These are phyloP conservation scores for Schlechtendalia chinensis DNA, from an alignment of 1,140 invertebrate genomes.

Conservation along the genomic window DNA sequence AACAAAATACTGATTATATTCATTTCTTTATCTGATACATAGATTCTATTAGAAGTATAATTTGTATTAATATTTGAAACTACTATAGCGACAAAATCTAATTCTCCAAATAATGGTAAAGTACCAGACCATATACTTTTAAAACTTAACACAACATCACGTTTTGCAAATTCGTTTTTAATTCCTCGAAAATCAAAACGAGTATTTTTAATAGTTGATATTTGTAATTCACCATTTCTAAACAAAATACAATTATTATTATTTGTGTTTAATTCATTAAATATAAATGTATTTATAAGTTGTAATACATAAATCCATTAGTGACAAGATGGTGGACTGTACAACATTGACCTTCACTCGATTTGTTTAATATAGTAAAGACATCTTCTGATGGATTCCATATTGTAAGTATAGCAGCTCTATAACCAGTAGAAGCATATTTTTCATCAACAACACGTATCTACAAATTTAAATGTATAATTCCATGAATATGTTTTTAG, in stretches of 20 bases:
- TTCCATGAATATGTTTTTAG: too few species aligned
- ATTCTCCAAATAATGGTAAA: constrained; percentile 26
- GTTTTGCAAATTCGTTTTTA: constrained; percentile 12
- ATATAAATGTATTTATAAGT: background rate
- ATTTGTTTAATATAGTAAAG: background rate
- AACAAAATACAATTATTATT: background rate
- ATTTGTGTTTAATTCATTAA: background rate
- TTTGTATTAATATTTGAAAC: background rate
- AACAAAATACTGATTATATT: constrained; percentile 41
- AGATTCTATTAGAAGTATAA: constrained; percentile 3
- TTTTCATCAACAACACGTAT: constrained; percentile 35
- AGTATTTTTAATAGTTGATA: constrained; percentile 34
- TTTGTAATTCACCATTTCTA: constrained; percentile 47
- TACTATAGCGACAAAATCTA: constrained; percentile 33
- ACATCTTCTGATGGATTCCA: constrained; percentile 38
- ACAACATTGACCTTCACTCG: constrained; percentile 25
- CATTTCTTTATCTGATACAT: constrained; percentile 40
- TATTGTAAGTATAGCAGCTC: constrained; percentile 35
- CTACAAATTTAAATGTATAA: constrained; percentile 11
- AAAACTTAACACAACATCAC: constrained; percentile 6
- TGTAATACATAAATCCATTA: constrained; percentile 39
- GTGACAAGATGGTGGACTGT: constrained; percentile 9
- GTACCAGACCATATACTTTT: constrained; percentile 21
- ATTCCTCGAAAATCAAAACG: background rate
- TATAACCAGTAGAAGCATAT: constrained; percentile 17